Conservation (phyloP, 2,888 invertebrate genomes). For the Dexiosoma caninum region DNA sequence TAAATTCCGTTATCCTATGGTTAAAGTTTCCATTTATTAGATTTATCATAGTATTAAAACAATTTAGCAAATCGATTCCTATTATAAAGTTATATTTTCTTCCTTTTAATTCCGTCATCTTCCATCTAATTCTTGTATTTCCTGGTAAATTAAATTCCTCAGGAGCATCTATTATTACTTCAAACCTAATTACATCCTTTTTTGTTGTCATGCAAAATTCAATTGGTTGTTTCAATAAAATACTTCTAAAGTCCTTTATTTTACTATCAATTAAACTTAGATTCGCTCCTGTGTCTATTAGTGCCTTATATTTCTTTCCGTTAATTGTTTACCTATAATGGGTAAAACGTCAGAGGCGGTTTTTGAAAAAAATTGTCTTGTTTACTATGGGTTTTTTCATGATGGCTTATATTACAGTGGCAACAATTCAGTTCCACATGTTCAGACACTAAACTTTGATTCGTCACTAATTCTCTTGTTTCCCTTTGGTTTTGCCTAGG, state of each 20-base stretch:
- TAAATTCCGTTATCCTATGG: not conserved
- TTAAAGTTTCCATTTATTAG: slow-evolving; percentile 8
- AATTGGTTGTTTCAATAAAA: too few relatives aligned
- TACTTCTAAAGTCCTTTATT: not conserved
- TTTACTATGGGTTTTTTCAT: not conserved
- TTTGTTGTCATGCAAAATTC: not conserved
- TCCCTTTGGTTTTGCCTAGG: slow-evolving; percentile 21
- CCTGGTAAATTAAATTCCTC: not conserved
- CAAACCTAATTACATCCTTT: slow-evolving; percentile 3
- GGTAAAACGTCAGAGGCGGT: slow-evolving; percentile 16
- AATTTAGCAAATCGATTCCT: slow-evolving; percentile 19
- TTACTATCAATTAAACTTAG: not conserved
- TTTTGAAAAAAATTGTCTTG: slow-evolving; percentile 17
- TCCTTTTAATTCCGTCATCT: not conserved
- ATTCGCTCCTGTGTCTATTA: slow-evolving; percentile 22
- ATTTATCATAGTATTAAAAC: slow-evolving; percentile 34
- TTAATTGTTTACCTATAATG: slow-evolving; percentile 19
- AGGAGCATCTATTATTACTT: too few relatives aligned
- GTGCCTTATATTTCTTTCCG: not conserved
- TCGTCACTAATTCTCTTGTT: not conserved
- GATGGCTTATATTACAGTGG: not conserved
- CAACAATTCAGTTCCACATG: not conserved
- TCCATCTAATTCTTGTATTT: not conserved
- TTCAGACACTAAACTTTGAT: not conserved
- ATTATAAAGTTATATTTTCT: slow-evolving; percentile 5